These are phyloP conservation scores for Epinotia demarniana DNA, from an alignment of 2,888 invertebrate genomes.

Conservation along the genomic window DNA sequence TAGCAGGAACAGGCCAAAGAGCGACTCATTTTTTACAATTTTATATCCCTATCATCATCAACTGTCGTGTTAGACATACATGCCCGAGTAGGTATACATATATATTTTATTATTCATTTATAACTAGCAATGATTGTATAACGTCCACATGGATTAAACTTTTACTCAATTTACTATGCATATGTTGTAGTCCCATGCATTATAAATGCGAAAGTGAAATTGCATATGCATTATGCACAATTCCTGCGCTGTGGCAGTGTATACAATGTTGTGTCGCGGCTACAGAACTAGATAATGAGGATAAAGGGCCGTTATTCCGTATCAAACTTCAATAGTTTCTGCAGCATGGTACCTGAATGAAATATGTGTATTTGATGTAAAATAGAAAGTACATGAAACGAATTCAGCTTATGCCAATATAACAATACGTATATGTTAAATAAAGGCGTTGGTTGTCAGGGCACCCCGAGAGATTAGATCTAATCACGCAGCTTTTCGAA, in stretches of 20 bases:
- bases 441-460: too few species aligned
- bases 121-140: slow-evolving; percentile 6
- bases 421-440: too few species aligned
- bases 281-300: slow-evolving; percentile 17
- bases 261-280: not conserved
- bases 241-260: not conserved
- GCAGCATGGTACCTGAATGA: not conserved
- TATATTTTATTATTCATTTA: not conserved
- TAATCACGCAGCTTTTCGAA: too few species aligned
- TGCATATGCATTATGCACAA: slow-evolving; percentile 26
- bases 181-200: slow-evolving; percentile 29
- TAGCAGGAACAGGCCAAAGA: too few species aligned
- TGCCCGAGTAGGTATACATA: too few species aligned
- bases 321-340: not conserved
- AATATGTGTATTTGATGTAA: too few species aligned
- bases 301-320: not conserved
- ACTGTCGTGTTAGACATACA: too few species aligned
- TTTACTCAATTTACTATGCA: slow-evolving; percentile 26
- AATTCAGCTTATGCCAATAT: too few species aligned
- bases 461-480: too few species aligned
- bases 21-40: too few species aligned
- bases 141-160: slow-evolving; percentile 14
- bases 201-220: slow-evolving; percentile 33
- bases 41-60: too few species aligned
- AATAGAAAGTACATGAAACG: too few species aligned